Percentiles rank a stretch among this genome's conserved stretches.
Evolutionary conservation across 2,888 invertebrate genomes (phyloP).

Genomic region (Melieria picta): DNA sequence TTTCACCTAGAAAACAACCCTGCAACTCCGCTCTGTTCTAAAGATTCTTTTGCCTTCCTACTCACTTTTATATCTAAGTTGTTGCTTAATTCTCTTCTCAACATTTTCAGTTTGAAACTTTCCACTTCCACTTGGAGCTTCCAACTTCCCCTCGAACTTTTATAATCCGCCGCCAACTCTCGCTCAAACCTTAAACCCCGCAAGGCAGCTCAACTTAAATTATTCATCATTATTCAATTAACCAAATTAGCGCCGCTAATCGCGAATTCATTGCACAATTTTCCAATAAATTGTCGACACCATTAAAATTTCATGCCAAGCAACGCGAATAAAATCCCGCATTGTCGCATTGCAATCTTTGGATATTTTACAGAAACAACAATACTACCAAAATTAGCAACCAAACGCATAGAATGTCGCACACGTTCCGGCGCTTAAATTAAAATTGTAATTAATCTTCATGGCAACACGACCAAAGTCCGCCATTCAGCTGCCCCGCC

Average conservation of each 20-base stretch:
- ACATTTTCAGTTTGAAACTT: too few relatives aligned
- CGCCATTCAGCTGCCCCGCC: not conserved
- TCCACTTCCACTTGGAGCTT: too few relatives aligned
- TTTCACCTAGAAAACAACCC: too few relatives aligned
- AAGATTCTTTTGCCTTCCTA: too few relatives aligned
- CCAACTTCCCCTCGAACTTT: too few relatives aligned
- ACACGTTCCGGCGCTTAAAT: slow-evolving; percentile 35
- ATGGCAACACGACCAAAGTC: not conserved
- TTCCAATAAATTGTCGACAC: not conserved
- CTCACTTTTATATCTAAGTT: too few relatives aligned
- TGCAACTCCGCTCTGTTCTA: too few relatives aligned
- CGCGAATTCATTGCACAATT: not conserved
- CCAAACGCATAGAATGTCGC: not conserved
- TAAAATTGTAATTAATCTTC: slow-evolving; percentile 44
- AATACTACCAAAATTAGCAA: too few relatives aligned
- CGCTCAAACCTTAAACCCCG: too few relatives aligned
- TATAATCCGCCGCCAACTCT: too few relatives aligned
- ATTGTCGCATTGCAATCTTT: not conserved
- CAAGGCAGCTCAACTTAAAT: too few relatives aligned
- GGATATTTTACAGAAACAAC: not conserved
- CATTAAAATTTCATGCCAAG: not conserved
- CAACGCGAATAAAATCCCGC: not conserved
- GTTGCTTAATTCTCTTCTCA: too few relatives aligned
- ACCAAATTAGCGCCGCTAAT: not conserved
- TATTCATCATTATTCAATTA: not conserved